These are phyloP conservation scores for Melanaphis sacchari DNA, from an alignment of 1,140 invertebrate species.

Conservation along the genomic window DNA sequence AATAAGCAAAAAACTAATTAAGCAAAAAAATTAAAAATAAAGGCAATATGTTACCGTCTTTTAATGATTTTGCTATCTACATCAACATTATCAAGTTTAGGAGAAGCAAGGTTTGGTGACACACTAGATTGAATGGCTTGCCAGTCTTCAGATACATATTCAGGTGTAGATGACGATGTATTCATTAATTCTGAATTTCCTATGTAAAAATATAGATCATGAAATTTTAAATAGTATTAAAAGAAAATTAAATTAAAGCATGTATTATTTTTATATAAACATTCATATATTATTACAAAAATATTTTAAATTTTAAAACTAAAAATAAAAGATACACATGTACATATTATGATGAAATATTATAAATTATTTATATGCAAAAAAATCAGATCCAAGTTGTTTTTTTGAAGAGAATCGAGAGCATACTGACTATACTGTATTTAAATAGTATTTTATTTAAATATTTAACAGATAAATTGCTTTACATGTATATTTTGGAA, in stretches of 20 bases:
- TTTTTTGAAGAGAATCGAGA: too few species aligned
- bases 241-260: too few species aligned
- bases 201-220: not conserved
- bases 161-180: constrained; percentile 21
- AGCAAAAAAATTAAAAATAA: constrained; percentile 9
- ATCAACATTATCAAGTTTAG: not conserved
- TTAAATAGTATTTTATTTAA: not conserved
- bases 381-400: too few species aligned
- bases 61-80: not conserved
- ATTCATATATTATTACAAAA: too few species aligned
- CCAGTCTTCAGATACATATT: constrained; percentile 47
- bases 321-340: too few species aligned
- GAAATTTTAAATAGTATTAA: too few species aligned
- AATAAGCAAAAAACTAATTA: constrained; percentile 45
- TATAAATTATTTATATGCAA: too few species aligned
- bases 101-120: not conserved
- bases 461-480: not conserved
- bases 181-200: constrained; percentile 15
- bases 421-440: too few species aligned
- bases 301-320: too few species aligned
- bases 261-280: too few species aligned
- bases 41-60: constrained; percentile 35
- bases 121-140: constrained; percentile 39
- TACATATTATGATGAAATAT: too few species aligned
- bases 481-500: not conserved